phyloP scores from a whole-genome alignment of 2,113 vertebrate species.

The Ramphastos sulfuratus region DNA sequence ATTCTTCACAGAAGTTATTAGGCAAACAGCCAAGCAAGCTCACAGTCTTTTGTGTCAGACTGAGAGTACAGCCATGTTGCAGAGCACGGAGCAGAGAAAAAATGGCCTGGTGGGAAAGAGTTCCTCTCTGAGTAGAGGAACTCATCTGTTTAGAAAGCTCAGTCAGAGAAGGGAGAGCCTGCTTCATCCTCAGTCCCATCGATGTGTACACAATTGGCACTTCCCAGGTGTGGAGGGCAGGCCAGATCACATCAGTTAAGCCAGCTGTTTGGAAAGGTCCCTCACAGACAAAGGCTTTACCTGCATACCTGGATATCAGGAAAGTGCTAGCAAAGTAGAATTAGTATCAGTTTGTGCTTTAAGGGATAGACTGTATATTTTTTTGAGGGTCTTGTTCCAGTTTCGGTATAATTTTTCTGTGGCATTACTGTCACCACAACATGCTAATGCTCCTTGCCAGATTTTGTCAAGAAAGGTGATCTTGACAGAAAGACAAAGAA shows the following conservation, averaged over 20 bases:
- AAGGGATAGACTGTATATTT: neutral
- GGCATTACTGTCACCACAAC: neutral
- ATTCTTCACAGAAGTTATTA: neutral
- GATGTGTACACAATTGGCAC: neutral
- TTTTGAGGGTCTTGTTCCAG: neutral
- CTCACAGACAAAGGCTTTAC: neutral
- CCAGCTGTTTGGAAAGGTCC: neutral
- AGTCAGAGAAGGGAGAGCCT: neutral
- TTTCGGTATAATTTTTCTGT: neutral
- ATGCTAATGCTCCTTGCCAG: fast-evolving
- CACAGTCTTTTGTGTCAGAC: neutral
- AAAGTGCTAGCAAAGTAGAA: neutral
- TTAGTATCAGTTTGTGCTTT: neutral
- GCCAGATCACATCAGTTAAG: neutral
- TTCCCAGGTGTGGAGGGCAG: neutral
- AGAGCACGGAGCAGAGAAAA: neutral
- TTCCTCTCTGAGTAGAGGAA: neutral
- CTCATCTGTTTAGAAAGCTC: neutral
- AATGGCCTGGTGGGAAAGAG: neutral
- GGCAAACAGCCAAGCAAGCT: neutral
- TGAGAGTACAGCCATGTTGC: neutral
- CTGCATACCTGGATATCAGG: neutral
- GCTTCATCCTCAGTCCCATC: neutral
- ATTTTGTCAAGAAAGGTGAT: neutral
- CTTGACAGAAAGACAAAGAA: neutral